Evolutionary conservation across 2,797 vertebrate species (phyloP), one percentile per base, ranked within the genome.

Genomic region (Pangasius mekongensis): DNA sequence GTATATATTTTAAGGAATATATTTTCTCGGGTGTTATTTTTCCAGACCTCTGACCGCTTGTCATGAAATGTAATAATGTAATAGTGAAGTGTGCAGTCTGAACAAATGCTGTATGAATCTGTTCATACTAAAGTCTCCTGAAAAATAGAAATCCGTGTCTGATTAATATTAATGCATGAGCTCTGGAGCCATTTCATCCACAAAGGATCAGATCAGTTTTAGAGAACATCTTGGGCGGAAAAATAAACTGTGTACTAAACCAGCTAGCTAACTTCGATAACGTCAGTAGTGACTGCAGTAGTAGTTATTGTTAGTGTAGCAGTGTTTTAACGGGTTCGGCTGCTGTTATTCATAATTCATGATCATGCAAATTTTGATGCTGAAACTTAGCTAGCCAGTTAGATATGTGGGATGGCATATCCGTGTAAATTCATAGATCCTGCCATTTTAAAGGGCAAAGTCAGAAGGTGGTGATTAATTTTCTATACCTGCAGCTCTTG

Each of bases 71-170:
- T 66, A 78, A 74, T 22, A 80, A 64, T 56, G 76, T 84, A 24
- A 39, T 62, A 66, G 77, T 87, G 22, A 80, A 43, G 56, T 73
- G 54, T 87, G 54, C 20, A 60, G 56, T 77, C 71, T 78, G 54
- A 89, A 86, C 43, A 83, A 87, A 86, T 78, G n/a, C 27, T 62
- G 30, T 80, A 84, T 78, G 62, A 81, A 62, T 73, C 18, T 84
- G 39, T 84, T 84, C 73, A 67, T 78, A 71, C 78, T 83, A 52
- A 84, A 67, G 33, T 74, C 24, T 88, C 16, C 9, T 36, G 13
- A 60, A 43, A 62, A 71, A 87, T 13, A 47, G 49, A 73, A 87
- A 83, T 3, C 18, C 43, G 52, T 7, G 47, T 67, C 62, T 36
- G n/a, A 33, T 52, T 39, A 9, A 43, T 69, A 36, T 84, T 54